These are phyloP conservation scores for Brachionus koreanus DNA, from an alignment of 1,140 invertebrate species.

Conservation along the genomic window DNA sequence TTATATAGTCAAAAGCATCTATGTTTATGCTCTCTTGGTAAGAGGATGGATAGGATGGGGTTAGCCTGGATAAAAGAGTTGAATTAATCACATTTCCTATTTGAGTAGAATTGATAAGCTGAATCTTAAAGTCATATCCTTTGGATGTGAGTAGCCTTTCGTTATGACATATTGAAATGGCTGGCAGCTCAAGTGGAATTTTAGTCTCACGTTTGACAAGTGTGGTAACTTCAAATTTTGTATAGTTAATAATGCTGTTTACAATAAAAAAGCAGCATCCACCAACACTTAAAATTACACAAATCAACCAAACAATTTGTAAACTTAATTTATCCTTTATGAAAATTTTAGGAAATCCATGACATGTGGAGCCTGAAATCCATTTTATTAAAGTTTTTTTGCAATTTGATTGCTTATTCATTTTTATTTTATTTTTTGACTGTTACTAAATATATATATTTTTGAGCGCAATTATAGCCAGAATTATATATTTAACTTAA, in stretches of 20 bases:
- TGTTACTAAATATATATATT: no score
- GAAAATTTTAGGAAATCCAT: slow-evolving; percentile 21
- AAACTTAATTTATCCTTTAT: background rate
- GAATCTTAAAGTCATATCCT: background rate
- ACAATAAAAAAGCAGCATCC: background rate
- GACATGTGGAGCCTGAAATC: background rate
- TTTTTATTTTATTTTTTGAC: no score
- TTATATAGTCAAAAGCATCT: background rate
- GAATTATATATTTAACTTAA: no score
- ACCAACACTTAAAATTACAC: background rate
- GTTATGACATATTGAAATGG: background rate
- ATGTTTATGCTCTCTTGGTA: background rate
- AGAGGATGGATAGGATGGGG: background rate
- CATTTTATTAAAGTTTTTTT: background rate
- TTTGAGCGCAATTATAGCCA: no score
- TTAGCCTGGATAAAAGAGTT: background rate
- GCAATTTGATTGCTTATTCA: no score
- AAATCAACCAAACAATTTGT: background rate
- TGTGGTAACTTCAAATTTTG: background rate
- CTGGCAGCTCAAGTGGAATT: background rate
- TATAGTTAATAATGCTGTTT: background rate
- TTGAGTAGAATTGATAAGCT: background rate
- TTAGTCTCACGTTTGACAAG: background rate
- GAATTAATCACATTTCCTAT: background rate
- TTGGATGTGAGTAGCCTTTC: background rate